Evolutionary conservation across 2,888 invertebrate species (phyloP), one percentile per base, ranked within the genome.

Genomic region (Linnaemya tessellans): DNA sequence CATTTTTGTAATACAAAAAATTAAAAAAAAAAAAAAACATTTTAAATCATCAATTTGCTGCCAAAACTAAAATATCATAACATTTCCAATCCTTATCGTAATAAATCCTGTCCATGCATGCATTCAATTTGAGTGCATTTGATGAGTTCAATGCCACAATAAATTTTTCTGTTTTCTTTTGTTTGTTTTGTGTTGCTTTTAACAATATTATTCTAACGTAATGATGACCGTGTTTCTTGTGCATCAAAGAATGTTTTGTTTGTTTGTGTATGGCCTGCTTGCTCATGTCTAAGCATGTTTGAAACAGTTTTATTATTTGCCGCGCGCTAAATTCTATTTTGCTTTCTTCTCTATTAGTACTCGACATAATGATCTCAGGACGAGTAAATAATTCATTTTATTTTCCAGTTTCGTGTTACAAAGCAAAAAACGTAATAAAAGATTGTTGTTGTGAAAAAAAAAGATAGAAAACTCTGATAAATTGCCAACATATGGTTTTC

Each of bases 401-500:
- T 51, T 74, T 58, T 64, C n/a, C 20, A 38, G 25, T 77, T 54
- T 46, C 18, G 18, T 70, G 13, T 35, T 64, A 56, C n/a, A 56
- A 65, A 54, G 41, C 10, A 64, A 64, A 56, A 30, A n/a, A n/a
- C n/a, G n/a, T 60, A 43, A 54, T 58, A 30, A 38, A n/a, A n/a
- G n/a, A n/a, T n/a, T n/a, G n/a, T n/a, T n/a, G n/a, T n/a, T n/a
- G n/a, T 13, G 35, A 30, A n/a, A 58, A 49, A 46, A 35, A 41
- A 51, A 51, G 49, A 10, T 35, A 51, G 15, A 60, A 80, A 80
- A 67, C 73, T 25, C 81, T 85, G 82, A 85, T 82, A 85, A 85
- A 82, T 84, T 84, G 80, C 84, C 84, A 86, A 86, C 84, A 84
- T 84, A 84, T 81, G 46, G 46, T 70, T 67, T 74, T 64, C 58